Evolutionary conservation across 2,113 vertebrate species (phyloP).

Genomic region (Lota lota): DNA sequence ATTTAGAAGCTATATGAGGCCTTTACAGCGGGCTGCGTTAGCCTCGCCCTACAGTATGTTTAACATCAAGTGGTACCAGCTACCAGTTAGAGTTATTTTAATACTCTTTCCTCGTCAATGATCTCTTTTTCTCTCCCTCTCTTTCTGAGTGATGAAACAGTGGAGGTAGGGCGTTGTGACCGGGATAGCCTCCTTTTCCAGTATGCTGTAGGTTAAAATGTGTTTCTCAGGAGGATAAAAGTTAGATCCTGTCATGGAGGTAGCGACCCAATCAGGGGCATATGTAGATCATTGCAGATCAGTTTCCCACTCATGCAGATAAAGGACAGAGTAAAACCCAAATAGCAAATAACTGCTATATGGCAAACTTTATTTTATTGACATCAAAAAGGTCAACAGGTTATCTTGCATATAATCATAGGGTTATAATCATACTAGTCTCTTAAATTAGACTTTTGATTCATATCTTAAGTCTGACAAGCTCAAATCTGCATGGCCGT

Average conservation of each 20-base stretch:
- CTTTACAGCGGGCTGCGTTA: conserved; percentile 28
- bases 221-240: conserved; percentile 52
- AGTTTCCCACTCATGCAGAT: conserved; percentile 59
- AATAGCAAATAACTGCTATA: no score
- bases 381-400: conserved; percentile 33
- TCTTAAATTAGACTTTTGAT: no score
- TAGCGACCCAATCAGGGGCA: conserved; percentile 60
- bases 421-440: no score
- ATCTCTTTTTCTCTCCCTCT: conserved; percentile 10
- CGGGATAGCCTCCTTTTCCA: conserved; percentile 44
- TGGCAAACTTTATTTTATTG: no score
- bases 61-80: conserved; percentile 57
- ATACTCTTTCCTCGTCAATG: conserved; percentile 45
- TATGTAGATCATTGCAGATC: conserved; percentile 67
- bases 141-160: conserved; percentile 40
- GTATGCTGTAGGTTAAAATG: conserved; percentile 45
- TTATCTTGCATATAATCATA: conserved; percentile 49
- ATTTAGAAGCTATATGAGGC: conserved; percentile 41
- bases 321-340: no score
- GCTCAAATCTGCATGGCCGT: no score
- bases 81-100: conserved; percentile 64
- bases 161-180: conserved; percentile 32
- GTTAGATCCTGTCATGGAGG: conserved; percentile 53
- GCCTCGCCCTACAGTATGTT: conserved; percentile 25
- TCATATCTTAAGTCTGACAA: no score